Base-by-base conservation (phyloP, 35 echinoderm and acorn worm genomes). In the Antedon bifida region DNA sequence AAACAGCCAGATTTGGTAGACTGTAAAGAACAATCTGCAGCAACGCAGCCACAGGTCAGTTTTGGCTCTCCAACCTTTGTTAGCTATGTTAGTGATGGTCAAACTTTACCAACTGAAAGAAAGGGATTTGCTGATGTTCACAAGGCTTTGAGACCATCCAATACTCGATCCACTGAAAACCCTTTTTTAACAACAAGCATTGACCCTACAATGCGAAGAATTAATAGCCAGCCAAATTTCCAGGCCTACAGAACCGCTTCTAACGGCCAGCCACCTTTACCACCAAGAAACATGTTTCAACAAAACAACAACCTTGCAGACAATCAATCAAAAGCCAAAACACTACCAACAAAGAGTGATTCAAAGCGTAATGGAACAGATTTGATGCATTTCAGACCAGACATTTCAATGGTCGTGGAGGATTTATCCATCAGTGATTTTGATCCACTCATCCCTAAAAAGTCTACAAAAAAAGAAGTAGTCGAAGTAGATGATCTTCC, bases 151-250 rank as follows among this genome's bases (percentile, higher is more conserved):
- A 29, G 13, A 74, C 35, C 34, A 75, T 81, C 30, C 51, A 35
- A 35, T n/a, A 46, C 26, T 16, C 77, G n/a, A 80, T 19, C 77
- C 46, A 34, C 30, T 56, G 21, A 38, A 51, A 32, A 29, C 64
- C 33, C 32, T 12, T 31, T 74, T 36, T 26, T 75, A 45, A 19
- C 17, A n/a, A 17, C 34, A 34, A 29, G 14, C 31, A 5, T 74
- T 21, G 9, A 51, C 46, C 21, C 45, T 30, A 39, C 75, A 46
- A 88, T 92, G 12, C 82, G 90, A 5, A 75, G 90, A 29, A 92
- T 92, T 29, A 92, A 78, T 75, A 92, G 90, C 77, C 86, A 92
- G 23, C 90, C 90, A 28, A 85, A 79, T 73, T 88, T 92, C 44
- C 82, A 51, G 12, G 45, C 78, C 23, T 78, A 35, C 76, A 31